Base-by-base conservation (phyloP, 30 jellyfish, hydroid and myxozoan species). In the Catostylus mosaicus region DNA sequence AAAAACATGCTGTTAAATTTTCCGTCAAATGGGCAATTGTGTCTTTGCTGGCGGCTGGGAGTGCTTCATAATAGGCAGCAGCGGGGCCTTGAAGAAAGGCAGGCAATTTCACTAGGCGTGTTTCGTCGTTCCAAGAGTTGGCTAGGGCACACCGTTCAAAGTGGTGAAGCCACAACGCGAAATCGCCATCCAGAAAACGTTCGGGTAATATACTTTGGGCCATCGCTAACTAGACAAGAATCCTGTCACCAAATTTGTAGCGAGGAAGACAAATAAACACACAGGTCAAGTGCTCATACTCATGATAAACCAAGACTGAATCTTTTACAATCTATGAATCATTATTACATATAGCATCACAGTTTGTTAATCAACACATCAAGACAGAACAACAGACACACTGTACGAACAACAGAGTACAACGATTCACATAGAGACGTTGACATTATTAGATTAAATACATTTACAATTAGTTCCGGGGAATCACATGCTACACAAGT, bases 171-270 rank as follows among this genome's bases (percentile, higher is more conserved):
- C 40, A 16, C 43, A 29, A 36, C n/a, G 74, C 74, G 43, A n/a
- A 26, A 61, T 61, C 74, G 74, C 74, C 74, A 29, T 6, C 43
- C 37, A 6, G n/a, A 26, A 61, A 61, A 23, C 74, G 74, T 61
- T 61, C 74, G 6, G 74, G 74, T 29, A 61, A 29, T 29, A 61
- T 29, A n/a, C 45, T 61, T 3, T 2, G 6, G 18, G 43, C 37
- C 40, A 61, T 61, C 74, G 45, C 43, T 54, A 54, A 54, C n/a
- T 32, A 19, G 26, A 32, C n/a, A 29, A 54, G 36, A n/a, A 29
- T 61, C 74, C 74, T 61, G 74, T 61, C 74, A n/a, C 74, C 74
- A 61, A 61, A n/a, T 61, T 61, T 61, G 74, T 61, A 61, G 74
- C 74, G 74, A n/a, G 74, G n/a, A n/a, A n/a, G n/a, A n/a, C n/a